Base-by-base conservation (phyloP, 2,113 vertebrate genomes). In the Myrmophylax atrothorax region DNA sequence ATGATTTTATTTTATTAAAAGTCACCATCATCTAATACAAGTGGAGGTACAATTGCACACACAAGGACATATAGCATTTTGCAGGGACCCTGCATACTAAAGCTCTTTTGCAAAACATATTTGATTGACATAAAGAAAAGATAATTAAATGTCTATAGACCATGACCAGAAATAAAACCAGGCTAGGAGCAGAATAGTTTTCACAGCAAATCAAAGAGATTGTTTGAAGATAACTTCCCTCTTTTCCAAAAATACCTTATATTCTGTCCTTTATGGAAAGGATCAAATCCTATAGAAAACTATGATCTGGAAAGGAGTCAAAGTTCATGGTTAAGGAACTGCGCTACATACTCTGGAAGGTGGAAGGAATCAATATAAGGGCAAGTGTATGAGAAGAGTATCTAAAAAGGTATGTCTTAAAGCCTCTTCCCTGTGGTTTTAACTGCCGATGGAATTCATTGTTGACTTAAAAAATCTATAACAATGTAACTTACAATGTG, bases 281-380 rank as follows among this genome's bases (percentile, higher is more conserved):
- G 7, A 89, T 6, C 9, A 47, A 78, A 38, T 25, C 28, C 22
- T 68, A 33, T 7, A 68, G 24, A 66, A 79, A 88, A 6, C 1
- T 6, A 31, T 40, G 18, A 44, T 68, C 22, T 82, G 14, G 18
- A 87, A 77, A 75, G 9, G 33, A 77, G 37, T 55, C 22, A 82
- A 60, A 75, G 14, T 3, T 68, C 22, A 18, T 46, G 1, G 11
- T 81, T 78, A 44, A 82, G 47, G 91, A 91, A 52, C 37, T 81
- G 7, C 0, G 0, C 2, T 59, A 14, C 19, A 33, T 63, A 73
- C 6, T 13, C 74, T 47, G 50, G 28, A 16, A 75, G 5, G 1
- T 44, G 24, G 47, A 82, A 93, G 12, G 38, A 63, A 89, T 74
- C 73, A 38, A 62, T 84, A 29, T 18, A 50, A 79, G 20, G 25